phyloP scores from a whole-genome alignment of 2,797 vertebrate genomes.

The Neostethus bicornis region DNA sequence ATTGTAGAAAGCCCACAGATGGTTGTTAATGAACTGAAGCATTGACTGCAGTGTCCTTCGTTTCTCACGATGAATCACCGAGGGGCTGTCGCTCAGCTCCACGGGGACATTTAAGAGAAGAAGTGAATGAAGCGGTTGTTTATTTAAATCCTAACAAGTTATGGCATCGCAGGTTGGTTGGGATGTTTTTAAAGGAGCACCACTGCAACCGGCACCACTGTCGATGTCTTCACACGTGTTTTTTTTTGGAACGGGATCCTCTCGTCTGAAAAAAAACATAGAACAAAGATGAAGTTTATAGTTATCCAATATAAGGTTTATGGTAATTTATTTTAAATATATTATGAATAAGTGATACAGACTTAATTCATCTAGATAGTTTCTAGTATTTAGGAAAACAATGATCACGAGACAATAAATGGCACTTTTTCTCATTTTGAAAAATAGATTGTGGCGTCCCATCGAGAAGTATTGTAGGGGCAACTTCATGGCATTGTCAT shows the following conservation, averaged over 20 bases:
- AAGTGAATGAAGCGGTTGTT: constrained; percentile 31
- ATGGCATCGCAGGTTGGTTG: constrained; percentile 1
- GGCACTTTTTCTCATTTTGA: no score
- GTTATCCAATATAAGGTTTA: no score
- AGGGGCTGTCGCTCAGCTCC: constrained; percentile 13
- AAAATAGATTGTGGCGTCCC: no score
- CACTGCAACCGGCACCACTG: background rate
- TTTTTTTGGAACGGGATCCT: background rate
- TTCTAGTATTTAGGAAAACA: no score
- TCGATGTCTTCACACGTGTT: constrained; percentile 2
- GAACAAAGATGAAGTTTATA: background rate
- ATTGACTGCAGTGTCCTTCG: constrained; percentile 21
- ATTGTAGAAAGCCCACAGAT: constrained; percentile 45
- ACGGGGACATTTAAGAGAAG: constrained; percentile 21
- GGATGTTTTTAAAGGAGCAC: background rate
- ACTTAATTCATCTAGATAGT: no score
- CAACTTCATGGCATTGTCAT: no score
- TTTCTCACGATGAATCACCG: constrained; percentile 35
- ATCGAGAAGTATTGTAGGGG: no score
- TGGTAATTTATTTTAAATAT: background rate
- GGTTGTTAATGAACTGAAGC: constrained; percentile 56
- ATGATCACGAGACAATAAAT: no score
- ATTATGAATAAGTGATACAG: background rate
- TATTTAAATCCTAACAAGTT: constrained; percentile 29
- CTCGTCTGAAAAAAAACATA: constrained; percentile 37